Evolutionary conservation across 2,888 invertebrate species (phyloP), one percentile per base, ranked within the genome.

Genomic region (Disparrhopalites patrizii): DNA sequence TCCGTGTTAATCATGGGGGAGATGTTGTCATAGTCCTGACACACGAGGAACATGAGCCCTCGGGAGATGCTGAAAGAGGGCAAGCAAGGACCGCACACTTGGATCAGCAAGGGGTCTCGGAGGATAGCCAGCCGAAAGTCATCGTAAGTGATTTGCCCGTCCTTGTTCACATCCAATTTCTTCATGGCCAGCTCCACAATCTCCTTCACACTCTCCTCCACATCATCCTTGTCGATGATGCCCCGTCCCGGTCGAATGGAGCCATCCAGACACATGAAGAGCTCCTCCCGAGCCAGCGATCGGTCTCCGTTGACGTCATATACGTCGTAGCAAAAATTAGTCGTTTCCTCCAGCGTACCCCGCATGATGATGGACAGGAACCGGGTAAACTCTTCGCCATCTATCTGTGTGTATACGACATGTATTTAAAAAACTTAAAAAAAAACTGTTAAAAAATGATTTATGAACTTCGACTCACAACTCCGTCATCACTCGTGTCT

Each of bases 131-230:
- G 40, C 23, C 66, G 66, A 40, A 74, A 74, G 56, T 74, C 74
- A 0, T 64, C 60, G 33, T 55, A 70, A 0, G 71, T 71, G 13
- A 74, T 72, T 61, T 72, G 71, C 0, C 70, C 68, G 28, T 73
- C 72, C 8, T 67, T 60, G 54, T 73, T 69, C 1, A 70, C 69
- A 56, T 73, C 73, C 40, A 68, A 33, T 30, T 69, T 71, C 38
- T 65, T 69, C 70, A 68, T 67, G 23, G 70, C 69, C 18, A 74
- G 70, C 62, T 74, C 74, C 10, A 74, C 71, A 58, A 74, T 66
- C n/a, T 74, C 68, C 54, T 69, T 66, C 25, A 71, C 68, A 10
- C 68, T 68, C 30, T 74, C 74, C 8, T 73, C 72, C 7, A 73
- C 20, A 43, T 74, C 74, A 52, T 73, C 74, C 1, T 66, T 18